phyloP scores from a whole-genome alignment of 2,888 invertebrate genomes.

The Acronicta aceris region DNA sequence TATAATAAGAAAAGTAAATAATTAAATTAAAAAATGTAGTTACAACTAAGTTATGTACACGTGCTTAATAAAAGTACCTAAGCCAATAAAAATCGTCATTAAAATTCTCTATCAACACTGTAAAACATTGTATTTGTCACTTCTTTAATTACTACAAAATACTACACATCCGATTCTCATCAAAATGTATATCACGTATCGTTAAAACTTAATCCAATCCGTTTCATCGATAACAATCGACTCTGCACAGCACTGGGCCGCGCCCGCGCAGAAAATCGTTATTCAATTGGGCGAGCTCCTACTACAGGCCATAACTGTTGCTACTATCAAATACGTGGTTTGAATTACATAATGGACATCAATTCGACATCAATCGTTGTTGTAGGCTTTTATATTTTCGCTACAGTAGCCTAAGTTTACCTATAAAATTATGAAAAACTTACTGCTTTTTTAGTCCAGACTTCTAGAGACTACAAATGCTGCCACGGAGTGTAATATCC shows the following conservation, averaged over 20 bases:
- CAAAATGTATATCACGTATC: slow-evolving; percentile 35
- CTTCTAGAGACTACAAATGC: too few relatives aligned
- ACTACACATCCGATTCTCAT: slow-evolving; percentile 8
- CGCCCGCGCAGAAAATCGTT: slow-evolving; percentile 73
- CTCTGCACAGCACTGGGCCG: slow-evolving; percentile 64
- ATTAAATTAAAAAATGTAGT: neutral
- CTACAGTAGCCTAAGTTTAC: too few relatives aligned
- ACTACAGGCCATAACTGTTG: slow-evolving; percentile 72
- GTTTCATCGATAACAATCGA: slow-evolving; percentile 59
- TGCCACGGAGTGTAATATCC: too few relatives aligned
- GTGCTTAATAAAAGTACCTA: neutral
- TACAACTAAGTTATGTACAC: neutral
- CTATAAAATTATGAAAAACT: too few relatives aligned
- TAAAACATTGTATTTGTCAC: slow-evolving; percentile 13
- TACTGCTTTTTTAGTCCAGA: too few relatives aligned
- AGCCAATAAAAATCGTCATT: slow-evolving; percentile 4
- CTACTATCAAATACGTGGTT: slow-evolving; percentile 72
- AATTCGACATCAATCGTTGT: slow-evolving; percentile 36
- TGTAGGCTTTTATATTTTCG: slow-evolving; percentile 21
- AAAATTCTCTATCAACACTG: slow-evolving; percentile 16
- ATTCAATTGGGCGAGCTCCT: slow-evolving; percentile 76
- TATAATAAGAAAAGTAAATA: too few relatives aligned
- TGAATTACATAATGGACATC: slow-evolving; percentile 56
- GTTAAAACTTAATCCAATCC: slow-evolving; percentile 43
- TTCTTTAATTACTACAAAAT: slow-evolving; percentile 21